phyloP scores from a whole-genome alignment of 1,140 invertebrate genomes.

The Trichonephila clavipes region DNA sequence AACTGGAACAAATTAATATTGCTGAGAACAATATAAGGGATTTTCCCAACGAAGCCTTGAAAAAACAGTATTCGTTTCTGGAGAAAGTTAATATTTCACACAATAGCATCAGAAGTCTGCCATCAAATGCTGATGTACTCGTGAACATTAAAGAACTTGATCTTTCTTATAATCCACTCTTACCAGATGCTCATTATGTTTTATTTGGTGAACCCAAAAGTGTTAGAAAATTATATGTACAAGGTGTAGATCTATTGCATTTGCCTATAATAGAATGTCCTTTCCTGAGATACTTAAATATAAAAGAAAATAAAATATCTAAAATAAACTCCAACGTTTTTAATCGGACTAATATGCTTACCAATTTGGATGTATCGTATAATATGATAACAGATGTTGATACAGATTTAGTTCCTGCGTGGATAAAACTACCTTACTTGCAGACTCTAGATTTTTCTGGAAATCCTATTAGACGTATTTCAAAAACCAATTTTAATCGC shows the following conservation, averaged over 20 bases:
- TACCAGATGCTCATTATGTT: slow-evolving; percentile 86
- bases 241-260: slow-evolving; percentile 87
- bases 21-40: slow-evolving; percentile 88
- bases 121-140: slow-evolving; percentile 90
- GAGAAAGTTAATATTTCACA: slow-evolving; percentile 89
- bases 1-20: slow-evolving; percentile 90
- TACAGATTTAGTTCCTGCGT: slow-evolving; percentile 81
- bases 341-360: slow-evolving; percentile 88
- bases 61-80: slow-evolving; percentile 91
- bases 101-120: slow-evolving; percentile 89
- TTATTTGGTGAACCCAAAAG: slow-evolving; percentile 94
- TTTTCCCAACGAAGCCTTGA: slow-evolving; percentile 88
- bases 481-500: slow-evolving; percentile 87
- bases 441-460: slow-evolving; percentile 88
- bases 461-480: slow-evolving; percentile 88
- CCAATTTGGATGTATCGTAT: slow-evolving; percentile 88
- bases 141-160: slow-evolving; percentile 93
- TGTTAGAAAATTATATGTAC: slow-evolving; percentile 89
- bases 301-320: slow-evolving; percentile 89
- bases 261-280: slow-evolving; percentile 88
- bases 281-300: slow-evolving; percentile 90
- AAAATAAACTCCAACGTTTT: slow-evolving; percentile 86
- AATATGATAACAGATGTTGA: slow-evolving; percentile 86
- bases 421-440: slow-evolving; percentile 86
- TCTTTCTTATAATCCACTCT: slow-evolving; percentile 91